phyloP scores from a whole-genome alignment of 2,797 vertebrate species.

The Acrossocheilus wenchowensis region DNA sequence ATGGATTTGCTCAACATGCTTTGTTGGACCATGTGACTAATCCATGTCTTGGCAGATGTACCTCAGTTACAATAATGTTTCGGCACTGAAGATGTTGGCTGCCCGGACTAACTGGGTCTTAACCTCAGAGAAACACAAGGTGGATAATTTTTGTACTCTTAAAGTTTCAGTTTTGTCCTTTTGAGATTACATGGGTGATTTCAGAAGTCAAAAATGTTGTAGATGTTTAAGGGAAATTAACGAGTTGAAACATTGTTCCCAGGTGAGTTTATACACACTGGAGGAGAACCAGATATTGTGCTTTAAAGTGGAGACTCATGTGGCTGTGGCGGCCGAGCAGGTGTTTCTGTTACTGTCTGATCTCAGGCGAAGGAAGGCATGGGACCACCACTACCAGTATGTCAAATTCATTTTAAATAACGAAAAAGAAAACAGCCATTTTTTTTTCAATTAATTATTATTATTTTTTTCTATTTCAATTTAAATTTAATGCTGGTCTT shows the following conservation, averaged over 20 bases:
- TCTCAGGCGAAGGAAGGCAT: constrained; percentile 85
- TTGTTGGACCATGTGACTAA: neutral
- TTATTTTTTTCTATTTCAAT: neutral
- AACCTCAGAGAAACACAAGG: constrained; percentile 89
- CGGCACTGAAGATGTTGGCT: constrained; percentile 90
- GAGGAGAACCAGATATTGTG: constrained; percentile 93
- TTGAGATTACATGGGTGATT: constrained; percentile 1
- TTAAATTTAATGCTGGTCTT: neutral
- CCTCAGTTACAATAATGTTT: constrained; percentile 97
- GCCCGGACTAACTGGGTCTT: constrained; percentile 89
- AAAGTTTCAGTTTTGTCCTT: neutral
- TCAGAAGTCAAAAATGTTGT: neutral
- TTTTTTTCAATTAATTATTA: too few relatives aligned
- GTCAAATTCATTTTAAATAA: constrained; percentile 58
- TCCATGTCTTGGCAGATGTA: constrained; percentile 82
- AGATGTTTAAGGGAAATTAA: neutral
- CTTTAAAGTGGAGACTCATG: constrained; percentile 88
- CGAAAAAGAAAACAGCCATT: neutral
- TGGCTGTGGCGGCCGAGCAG: constrained; percentile 77
- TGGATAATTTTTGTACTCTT: constrained; percentile 58
- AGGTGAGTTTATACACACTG: constrained; percentile 90
- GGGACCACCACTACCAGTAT: constrained; percentile 92
- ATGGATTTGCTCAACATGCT: neutral
- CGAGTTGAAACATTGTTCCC: constrained; percentile 26
- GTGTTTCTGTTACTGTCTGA: constrained; percentile 91